Conservation (phyloP, 1,140 invertebrate species). For the Zaprionus capensis region DNA sequence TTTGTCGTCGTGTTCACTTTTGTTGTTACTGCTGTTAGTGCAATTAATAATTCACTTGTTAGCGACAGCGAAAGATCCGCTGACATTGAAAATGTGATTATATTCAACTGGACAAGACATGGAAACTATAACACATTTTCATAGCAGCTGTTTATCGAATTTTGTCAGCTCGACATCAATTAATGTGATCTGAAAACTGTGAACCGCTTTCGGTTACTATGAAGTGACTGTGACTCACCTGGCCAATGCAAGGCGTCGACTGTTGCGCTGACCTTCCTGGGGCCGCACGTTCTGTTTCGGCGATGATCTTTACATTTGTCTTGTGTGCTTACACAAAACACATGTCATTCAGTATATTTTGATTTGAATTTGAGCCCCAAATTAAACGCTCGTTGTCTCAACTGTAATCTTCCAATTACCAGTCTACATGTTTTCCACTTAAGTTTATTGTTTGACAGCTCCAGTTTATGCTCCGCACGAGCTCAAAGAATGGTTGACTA, state of each 20-base stretch:
- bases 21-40: constrained; percentile 39
- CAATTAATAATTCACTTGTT: constrained; percentile 81
- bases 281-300: constrained; percentile 1
- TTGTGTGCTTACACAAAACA: constrained; percentile 9
- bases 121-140: constrained; percentile 45
- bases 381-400: constrained; percentile 11
- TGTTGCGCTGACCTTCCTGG: constrained; percentile 47
- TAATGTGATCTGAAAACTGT: constrained; percentile 32
- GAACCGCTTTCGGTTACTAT: constrained; percentile 11
- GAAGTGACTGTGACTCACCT: constrained; percentile 61
- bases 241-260: constrained; percentile 36
- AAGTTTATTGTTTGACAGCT: constrained; percentile 3
- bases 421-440: constrained; percentile 1
- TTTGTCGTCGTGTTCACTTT: constrained; percentile 51
- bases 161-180: constrained; percentile 64
- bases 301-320: constrained; percentile 14
- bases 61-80: constrained; percentile 38
- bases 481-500: neutral
- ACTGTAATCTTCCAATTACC: constrained; percentile 24
- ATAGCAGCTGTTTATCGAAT: constrained; percentile 45
- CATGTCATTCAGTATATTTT: constrained; percentile 37
- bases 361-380: constrained; percentile 11
- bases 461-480: constrained; percentile 4
- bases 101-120: constrained; percentile 39
- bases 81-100: constrained; percentile 76